These are phyloP conservation scores for Agrypnia vestita DNA, from an alignment of 1,140 invertebrate genomes.

Conservation along the genomic window DNA sequence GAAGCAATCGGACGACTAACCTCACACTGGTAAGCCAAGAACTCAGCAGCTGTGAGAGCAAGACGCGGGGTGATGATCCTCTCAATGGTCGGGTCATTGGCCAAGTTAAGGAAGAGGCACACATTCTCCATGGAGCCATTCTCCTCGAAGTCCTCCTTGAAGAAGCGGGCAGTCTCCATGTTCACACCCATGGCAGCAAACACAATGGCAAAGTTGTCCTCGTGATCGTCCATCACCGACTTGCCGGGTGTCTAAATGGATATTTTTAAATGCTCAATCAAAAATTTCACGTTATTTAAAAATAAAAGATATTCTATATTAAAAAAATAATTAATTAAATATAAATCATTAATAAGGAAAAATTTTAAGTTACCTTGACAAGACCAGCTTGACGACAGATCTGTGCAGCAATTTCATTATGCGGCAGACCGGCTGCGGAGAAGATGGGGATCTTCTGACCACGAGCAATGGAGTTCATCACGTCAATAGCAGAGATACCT, in stretches of 20 bases:
- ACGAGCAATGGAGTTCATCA: conserved; percentile 99
- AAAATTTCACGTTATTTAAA: neutral
- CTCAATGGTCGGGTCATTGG: conserved; percentile 99
- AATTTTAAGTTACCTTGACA: conserved; percentile 79
- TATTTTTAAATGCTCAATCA: neutral
- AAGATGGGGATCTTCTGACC: conserved; percentile 99
- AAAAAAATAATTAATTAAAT: no score
- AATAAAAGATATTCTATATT: neutral
- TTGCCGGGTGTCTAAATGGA: conserved; percentile 80
- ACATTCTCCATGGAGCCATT: conserved; percentile 99
- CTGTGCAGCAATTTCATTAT: conserved; percentile 99
- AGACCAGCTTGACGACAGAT: conserved; percentile 99
- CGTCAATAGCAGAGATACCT: conserved; percentile 96
- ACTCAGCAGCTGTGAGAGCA: conserved; percentile 96
- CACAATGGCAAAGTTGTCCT: conserved; percentile 98
- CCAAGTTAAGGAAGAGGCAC: conserved; percentile 97
- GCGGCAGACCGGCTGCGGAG: conserved; percentile 97
- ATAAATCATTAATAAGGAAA: neutral
- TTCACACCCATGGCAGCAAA: conserved; percentile 99
- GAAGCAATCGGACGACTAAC: conserved; percentile 55
- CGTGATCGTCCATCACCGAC: conserved; percentile 91
- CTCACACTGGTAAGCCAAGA: conserved; percentile 97
- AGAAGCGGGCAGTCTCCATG: conserved; percentile 99
- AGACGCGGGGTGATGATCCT: conserved; percentile 98
- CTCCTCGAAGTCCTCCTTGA: conserved; percentile 98